Conservation (phyloP, 1,140 invertebrate genomes). For the Bilobella aurantiaca region DNA sequence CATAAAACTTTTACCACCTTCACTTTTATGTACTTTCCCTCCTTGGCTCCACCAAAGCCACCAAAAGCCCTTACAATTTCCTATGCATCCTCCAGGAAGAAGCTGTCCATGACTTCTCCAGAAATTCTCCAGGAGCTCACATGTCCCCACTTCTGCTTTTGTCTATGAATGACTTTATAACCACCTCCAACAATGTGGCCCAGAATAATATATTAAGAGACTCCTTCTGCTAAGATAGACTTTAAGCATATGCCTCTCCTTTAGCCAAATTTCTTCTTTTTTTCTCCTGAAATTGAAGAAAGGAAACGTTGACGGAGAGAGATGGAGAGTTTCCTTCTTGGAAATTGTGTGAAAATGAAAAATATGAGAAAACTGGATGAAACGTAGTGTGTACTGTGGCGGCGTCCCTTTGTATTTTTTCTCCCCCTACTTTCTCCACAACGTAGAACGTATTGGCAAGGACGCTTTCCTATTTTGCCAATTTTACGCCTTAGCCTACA, state of each 20-base stretch:
- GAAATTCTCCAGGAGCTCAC: neutral
- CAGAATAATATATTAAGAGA: slow-evolving; percentile 7
- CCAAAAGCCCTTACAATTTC: neutral
- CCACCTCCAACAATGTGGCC: neutral
- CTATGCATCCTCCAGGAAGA: neutral
- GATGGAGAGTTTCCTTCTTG: too few relatives aligned
- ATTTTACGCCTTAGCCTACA: neutral
- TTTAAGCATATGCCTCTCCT: too few relatives aligned
- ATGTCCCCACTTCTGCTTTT: neutral
- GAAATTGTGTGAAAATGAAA: neutral
- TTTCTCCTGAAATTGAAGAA: slow-evolving; percentile 9
- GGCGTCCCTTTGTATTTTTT: neutral
- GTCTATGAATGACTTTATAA: neutral
- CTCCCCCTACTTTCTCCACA: neutral
- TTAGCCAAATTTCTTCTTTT: neutral
- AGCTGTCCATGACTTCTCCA: neutral
- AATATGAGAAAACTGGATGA: slow-evolving; percentile 1
- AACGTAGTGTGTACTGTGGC: neutral
- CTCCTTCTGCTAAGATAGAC: too few relatives aligned
- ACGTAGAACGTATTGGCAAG: neutral
- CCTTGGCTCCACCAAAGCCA: neutral
- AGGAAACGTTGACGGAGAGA: neutral
- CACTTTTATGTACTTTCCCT: slow-evolving; percentile 1
- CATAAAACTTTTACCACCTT: slow-evolving; percentile 9
- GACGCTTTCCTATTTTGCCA: neutral